A percentile compares a stretch with the other conserved stretches of the same genome.
phyloP scores from a whole-genome alignment of 1,140 invertebrate species.

The Lordiphosa mommai region DNA sequence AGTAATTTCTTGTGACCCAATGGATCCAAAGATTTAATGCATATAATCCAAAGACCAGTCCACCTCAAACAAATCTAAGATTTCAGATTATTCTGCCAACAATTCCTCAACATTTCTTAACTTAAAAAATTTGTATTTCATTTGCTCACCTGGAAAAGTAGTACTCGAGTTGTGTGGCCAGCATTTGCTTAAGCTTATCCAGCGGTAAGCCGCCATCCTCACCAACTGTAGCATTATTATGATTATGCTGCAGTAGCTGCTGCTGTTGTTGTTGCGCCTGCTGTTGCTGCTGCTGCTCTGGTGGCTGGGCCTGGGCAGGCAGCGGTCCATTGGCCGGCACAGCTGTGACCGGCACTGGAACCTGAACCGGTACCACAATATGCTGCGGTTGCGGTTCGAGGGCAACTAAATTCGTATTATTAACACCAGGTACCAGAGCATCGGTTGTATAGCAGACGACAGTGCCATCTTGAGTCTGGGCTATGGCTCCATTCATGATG shows the following conservation, averaged over 20 bases:
- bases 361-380: conserved; percentile 47
- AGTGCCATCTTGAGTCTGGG: conserved; percentile 67
- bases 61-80: too few relatives aligned
- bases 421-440: conserved; percentile 63
- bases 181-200: conserved; percentile 88
- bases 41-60: too few relatives aligned
- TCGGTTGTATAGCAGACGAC: conserved; percentile 73
- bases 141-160: conserved; percentile 90
- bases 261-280: conserved; percentile 31
- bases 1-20: too few relatives aligned
- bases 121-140: too few relatives aligned
- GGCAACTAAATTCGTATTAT: conserved; percentile 77
- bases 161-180: conserved; percentile 92
- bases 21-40: too few relatives aligned
- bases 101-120: too few relatives aligned
- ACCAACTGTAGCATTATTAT: conserved; percentile 16
- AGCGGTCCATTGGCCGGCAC: conserved; percentile 40
- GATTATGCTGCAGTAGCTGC: background rate
- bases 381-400: conserved; percentile 62
- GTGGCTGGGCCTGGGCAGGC: conserved; percentile 22
- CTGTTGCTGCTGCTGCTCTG: conserved; percentile 36
- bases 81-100: too few relatives aligned
- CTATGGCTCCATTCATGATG: conserved; percentile 77
- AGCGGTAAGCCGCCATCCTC: conserved; percentile 81
- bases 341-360: conserved; percentile 31